Percentiles rank a stretch among this genome's conserved stretches.
Conservation (phyloP, 23 tunicate species). For the Oikopleura dioica region DNA sequence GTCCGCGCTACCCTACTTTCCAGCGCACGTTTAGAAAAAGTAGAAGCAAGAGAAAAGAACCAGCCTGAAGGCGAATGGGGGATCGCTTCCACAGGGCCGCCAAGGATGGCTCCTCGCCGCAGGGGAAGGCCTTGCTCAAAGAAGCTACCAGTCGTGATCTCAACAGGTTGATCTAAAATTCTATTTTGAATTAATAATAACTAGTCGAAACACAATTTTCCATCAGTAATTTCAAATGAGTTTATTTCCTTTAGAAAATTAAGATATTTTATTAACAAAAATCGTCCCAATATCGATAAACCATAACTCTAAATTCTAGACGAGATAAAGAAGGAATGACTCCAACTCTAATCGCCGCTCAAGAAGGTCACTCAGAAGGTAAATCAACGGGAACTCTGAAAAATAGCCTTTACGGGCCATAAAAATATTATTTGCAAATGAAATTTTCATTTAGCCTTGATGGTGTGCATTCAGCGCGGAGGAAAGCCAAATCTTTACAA, state of each 20-base stretch:
- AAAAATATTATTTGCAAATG: too few species aligned
- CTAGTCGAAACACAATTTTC: background rate
- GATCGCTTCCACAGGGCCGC: constrained; percentile 6
- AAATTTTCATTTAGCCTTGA: background rate
- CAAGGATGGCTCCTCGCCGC: constrained; percentile 5
- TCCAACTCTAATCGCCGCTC: constrained; percentile 5
- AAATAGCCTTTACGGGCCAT: too few species aligned
- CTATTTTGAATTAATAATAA: background rate
- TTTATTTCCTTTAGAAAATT: too few species aligned
- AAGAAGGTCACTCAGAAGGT: background rate
- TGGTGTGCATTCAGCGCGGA: background rate
- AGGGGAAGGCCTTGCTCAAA: background rate
- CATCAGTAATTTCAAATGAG: too few species aligned
- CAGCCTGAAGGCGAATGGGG: too few species aligned
- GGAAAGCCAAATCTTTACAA: background rate
- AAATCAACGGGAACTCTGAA: too few species aligned
- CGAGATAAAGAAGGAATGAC: constrained; percentile 11
- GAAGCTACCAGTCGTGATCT: constrained; percentile 9
- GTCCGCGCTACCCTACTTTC: too few species aligned
- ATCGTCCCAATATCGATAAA: too few species aligned
- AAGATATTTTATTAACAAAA: too few species aligned
- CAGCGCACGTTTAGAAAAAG: too few species aligned
- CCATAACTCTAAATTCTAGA: background rate
- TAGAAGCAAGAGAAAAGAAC: too few species aligned
- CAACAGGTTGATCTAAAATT: background rate